phyloP scores from a whole-genome alignment of 2,113 vertebrate genomes.

The Actenoides lindsayi region DNA sequence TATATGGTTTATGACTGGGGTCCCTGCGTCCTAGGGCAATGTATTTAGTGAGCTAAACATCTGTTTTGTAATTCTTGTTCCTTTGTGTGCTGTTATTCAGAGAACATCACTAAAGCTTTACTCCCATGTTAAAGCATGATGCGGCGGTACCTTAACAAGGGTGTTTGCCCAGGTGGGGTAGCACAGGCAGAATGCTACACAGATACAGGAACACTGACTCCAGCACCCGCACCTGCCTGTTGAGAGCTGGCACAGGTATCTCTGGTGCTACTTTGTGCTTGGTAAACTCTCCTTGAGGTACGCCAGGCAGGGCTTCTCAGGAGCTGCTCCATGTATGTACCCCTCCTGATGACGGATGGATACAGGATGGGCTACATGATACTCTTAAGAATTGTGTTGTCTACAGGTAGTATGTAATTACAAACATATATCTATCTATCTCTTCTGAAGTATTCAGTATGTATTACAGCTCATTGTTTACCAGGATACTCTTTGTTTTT shows the following conservation, averaged over 20 bases:
- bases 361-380: neutral
- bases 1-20: neutral
- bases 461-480: neutral
- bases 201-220: neutral
- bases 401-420: neutral
- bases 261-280: neutral
- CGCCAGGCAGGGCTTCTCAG: neutral
- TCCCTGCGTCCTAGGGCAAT: neutral
- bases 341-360: neutral
- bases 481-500: neutral
- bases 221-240: neutral
- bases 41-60: neutral
- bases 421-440: neutral
- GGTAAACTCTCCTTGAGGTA: neutral
- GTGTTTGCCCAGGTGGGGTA: neutral
- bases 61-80: neutral
- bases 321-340: neutral
- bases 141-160: neutral
- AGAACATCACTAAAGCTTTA: neutral
- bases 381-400: neutral
- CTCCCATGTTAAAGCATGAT: neutral
- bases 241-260: neutral
- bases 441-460: neutral
- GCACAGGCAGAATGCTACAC: fast-evolving
- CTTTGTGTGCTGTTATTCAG: neutral